Conservation (phyloP, 1,140 invertebrate species). For the Trichomalopsis sarcophagae region DNA sequence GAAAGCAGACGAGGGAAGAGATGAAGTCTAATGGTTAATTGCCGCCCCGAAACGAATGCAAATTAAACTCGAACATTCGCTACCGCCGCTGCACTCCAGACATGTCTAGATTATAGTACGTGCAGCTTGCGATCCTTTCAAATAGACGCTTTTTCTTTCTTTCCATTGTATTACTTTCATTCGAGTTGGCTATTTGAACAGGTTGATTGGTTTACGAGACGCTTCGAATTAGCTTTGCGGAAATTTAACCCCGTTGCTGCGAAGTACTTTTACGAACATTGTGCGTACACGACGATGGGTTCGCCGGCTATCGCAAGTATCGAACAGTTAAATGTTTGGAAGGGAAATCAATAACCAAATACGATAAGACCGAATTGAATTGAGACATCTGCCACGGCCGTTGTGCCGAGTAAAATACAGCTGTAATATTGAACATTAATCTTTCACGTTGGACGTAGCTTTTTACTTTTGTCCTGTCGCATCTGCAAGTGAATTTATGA, state of each 20-base stretch:
- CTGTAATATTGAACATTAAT: neutral
- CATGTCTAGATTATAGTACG: neutral
- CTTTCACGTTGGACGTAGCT: neutral
- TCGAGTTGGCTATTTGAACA: neutral
- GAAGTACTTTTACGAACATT: neutral
- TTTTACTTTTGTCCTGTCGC: too few relatives aligned
- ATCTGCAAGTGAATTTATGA: neutral
- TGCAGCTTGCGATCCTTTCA: neutral
- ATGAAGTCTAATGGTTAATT: constrained; percentile 6
- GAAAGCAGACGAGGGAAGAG: neutral
- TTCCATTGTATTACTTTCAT: neutral
- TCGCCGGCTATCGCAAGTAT: too few relatives aligned
- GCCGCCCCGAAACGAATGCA: neutral
- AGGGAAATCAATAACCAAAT: neutral
- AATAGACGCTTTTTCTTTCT: neutral
- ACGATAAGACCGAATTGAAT: neutral
- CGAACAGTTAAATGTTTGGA: neutral
- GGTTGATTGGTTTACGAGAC: neutral
- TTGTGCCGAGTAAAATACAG: neutral
- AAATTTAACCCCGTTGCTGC: neutral
- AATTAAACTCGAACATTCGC: constrained; percentile 2
- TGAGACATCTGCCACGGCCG: neutral
- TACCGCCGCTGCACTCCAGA: neutral
- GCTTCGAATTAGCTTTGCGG: neutral
- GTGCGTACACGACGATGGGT: too few relatives aligned